Conservation (phyloP, 2,113 vertebrate species). For the Phyllostomus hastatus region DNA sequence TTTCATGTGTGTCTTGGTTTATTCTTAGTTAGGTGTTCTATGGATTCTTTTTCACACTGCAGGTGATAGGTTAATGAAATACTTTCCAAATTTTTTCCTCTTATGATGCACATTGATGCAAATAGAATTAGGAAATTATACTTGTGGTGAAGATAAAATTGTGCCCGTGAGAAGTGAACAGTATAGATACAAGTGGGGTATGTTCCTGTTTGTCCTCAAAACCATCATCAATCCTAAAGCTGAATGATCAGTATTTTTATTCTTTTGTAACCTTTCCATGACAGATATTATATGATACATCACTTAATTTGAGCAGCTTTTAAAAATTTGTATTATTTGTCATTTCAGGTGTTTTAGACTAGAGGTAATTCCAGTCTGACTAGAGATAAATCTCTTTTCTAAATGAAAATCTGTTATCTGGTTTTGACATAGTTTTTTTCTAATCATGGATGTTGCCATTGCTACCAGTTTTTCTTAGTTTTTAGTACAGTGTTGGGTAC, state of each 20-base stretch:
- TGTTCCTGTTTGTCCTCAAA: background rate
- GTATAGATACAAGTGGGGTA: accelerated
- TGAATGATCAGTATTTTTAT: background rate
- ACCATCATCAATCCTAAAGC: background rate
- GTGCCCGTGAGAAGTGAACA: background rate
- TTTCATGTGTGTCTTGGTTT: background rate
- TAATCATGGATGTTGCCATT: background rate
- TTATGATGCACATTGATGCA: background rate
- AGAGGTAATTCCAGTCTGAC: background rate
- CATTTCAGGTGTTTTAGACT: background rate
- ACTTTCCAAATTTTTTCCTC: background rate
- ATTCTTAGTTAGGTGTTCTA: background rate
- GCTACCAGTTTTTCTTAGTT: background rate
- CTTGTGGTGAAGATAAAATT: background rate
- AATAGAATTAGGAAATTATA: background rate
- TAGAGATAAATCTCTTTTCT: background rate
- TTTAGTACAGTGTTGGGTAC: background rate
- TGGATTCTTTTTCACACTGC: background rate
- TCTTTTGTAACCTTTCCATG: background rate
- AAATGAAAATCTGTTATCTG: background rate
- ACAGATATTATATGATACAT: background rate
- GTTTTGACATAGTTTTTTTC: background rate
- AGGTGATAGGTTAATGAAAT: background rate
- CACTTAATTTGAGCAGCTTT: background rate
- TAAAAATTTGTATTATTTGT: background rate